Conservation (phyloP, 2,797 vertebrate genomes). For the Sebastiscus tertius region DNA sequence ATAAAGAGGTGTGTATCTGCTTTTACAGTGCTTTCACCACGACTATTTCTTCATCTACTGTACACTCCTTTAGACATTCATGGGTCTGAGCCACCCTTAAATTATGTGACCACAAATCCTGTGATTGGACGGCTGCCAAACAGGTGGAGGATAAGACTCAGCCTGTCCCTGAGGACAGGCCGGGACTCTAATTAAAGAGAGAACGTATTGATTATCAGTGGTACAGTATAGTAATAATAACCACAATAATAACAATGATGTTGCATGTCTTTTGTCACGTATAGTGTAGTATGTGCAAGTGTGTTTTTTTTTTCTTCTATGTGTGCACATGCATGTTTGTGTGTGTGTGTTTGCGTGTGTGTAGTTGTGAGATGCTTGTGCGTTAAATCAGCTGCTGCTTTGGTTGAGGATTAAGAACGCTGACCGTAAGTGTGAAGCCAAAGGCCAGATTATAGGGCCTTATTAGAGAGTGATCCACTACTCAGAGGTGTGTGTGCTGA, state of each 20-base stretch:
- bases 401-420: conserved; percentile 63
- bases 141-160: conserved; percentile 54
- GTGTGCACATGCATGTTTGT: neutral
- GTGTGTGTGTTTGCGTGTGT: neutral
- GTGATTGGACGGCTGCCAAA: conserved; percentile 44
- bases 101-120: conserved; percentile 51
- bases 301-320: neutral
- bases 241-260: neutral
- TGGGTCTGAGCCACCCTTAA: conserved; percentile 21
- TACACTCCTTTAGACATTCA: neutral
- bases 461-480: conserved; percentile 66
- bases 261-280: neutral
- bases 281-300: neutral
- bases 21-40: neutral
- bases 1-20: conserved; percentile 87
- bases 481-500: conserved; percentile 39
- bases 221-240: neutral
- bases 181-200: conserved; percentile 35
- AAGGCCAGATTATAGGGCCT: conserved; percentile 74
- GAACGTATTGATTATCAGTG: neutral
- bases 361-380: neutral
- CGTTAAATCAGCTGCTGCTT: conserved; percentile 62
- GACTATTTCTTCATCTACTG: conserved; percentile 22
- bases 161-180: conserved; percentile 11
- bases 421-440: conserved; percentile 67